Evolutionary conservation across 2,113 vertebrate species (phyloP).

Genomic region (Pteronura brasiliensis): DNA sequence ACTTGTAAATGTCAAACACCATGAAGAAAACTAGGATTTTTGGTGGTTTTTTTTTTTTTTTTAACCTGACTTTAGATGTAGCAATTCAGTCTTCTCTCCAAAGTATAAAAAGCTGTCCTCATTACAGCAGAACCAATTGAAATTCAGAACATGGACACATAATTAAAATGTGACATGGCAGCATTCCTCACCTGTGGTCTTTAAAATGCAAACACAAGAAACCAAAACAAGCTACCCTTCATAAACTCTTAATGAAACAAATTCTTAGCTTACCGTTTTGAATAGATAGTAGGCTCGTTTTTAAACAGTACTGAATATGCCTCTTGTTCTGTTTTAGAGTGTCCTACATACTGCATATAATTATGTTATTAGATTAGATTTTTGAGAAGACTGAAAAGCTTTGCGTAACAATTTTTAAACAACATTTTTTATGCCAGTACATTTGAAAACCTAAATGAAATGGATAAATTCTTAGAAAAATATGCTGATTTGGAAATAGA

Average conservation of each 20-base stretch:
- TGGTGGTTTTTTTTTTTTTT: background rate
- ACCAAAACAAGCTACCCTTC: slow-evolving; percentile 49
- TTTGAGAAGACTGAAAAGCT: slow-evolving; percentile 16
- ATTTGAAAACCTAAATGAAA: background rate
- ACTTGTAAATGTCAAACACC: background rate
- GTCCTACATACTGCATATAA: background rate
- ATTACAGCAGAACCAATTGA: background rate
- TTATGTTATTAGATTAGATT: background rate
- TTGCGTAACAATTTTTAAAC: background rate
- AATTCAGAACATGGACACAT: background rate
- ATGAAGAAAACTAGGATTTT: background rate
- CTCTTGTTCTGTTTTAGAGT: background rate
- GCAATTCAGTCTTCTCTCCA: background rate
- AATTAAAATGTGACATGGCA: background rate
- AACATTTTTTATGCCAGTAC: background rate
- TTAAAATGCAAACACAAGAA: background rate
- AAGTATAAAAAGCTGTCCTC: slow-evolving; percentile 24
- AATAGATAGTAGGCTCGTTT: background rate
- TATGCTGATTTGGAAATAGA: slow-evolving; percentile 8
- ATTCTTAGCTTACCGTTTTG: background rate
- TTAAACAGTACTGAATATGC: background rate
- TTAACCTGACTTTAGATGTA: slow-evolving; percentile 38
- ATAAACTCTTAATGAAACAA: background rate
- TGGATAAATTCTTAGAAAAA: background rate
- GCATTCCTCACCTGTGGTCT: background rate